Conservation (phyloP, 2,888 invertebrate genomes). For the Philereme vetulata region DNA sequence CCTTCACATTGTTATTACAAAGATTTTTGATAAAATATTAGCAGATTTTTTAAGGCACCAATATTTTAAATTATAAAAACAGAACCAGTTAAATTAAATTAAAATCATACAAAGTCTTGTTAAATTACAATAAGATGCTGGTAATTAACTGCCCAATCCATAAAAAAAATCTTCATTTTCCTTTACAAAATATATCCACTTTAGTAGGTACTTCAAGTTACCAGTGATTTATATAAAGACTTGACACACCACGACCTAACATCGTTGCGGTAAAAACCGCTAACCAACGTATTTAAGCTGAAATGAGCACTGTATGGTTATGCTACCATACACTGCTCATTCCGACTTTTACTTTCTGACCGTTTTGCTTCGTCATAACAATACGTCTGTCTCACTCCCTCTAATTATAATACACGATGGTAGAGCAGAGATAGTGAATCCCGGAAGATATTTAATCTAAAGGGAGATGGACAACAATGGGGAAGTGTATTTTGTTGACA, state of each 20-base stretch:
- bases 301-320: slow-evolving; percentile 17
- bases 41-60: no score
- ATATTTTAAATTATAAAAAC: no score
- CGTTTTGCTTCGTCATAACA: slow-evolving; percentile 34
- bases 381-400: slow-evolving; percentile 41
- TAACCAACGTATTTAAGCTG: slow-evolving; percentile 16
- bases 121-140: no score
- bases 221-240: slow-evolving; percentile 7
- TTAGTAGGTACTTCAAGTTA: background rate
- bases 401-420: slow-evolving; percentile 39
- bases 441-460: slow-evolving; percentile 40
- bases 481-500: slow-evolving; percentile 25
- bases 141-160: background rate
- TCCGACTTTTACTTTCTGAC: slow-evolving; percentile 39
- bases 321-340: no score
- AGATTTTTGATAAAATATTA: no score
- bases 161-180: background rate
- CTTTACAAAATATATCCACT: background rate
- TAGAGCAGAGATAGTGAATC: slow-evolving; percentile 46
- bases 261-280: slow-evolving; percentile 19
- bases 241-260: slow-evolving; percentile 12
- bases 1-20: no score
- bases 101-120: no score
- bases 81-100: no score
- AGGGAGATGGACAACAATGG: slow-evolving; percentile 41